These are phyloP conservation scores for Apostichopus leukothele DNA, from an alignment of 53 echinoderm and acorn worm species.

Conservation along the genomic window DNA sequence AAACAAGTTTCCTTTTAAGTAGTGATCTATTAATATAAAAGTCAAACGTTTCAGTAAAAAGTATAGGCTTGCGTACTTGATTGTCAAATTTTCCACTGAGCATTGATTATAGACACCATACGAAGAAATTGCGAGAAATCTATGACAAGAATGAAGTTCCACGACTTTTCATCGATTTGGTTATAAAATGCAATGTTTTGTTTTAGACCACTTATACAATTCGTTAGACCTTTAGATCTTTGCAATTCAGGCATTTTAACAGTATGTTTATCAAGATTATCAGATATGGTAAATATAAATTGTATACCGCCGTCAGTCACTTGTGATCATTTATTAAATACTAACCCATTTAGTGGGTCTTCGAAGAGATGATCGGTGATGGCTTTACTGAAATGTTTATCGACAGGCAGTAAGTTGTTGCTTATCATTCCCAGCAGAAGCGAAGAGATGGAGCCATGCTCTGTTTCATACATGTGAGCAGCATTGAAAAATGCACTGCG, in stretches of 20 bases:
- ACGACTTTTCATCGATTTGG: background rate
- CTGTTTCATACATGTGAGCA: constrained; percentile 38
- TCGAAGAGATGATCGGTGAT: constrained; percentile 63
- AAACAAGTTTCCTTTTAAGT: no score
- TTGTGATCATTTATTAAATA: background rate
- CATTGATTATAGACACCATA: no score
- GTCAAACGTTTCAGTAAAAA: no score
- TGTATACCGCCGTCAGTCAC: background rate
- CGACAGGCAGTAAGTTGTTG: constrained; percentile 48
- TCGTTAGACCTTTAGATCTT: background rate
- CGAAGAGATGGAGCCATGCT: constrained; percentile 46
- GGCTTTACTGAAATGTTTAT: constrained; percentile 24
- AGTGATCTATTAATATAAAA: no score
- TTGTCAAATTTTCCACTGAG: no score
- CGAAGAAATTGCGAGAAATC: no score
- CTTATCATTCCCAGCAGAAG: constrained; percentile 56
- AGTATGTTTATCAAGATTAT: background rate
- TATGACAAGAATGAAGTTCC: background rate
- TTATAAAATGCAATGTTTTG: background rate
- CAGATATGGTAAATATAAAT: background rate
- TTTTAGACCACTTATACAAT: background rate
- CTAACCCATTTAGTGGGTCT: background rate
- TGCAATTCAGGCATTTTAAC: background rate
- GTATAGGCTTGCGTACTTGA: no score
- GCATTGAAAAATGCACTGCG: constrained; percentile 65